Evolutionary conservation across 1,140 invertebrate genomes (phyloP).

Genomic region (Ceratitis capitata): DNA sequence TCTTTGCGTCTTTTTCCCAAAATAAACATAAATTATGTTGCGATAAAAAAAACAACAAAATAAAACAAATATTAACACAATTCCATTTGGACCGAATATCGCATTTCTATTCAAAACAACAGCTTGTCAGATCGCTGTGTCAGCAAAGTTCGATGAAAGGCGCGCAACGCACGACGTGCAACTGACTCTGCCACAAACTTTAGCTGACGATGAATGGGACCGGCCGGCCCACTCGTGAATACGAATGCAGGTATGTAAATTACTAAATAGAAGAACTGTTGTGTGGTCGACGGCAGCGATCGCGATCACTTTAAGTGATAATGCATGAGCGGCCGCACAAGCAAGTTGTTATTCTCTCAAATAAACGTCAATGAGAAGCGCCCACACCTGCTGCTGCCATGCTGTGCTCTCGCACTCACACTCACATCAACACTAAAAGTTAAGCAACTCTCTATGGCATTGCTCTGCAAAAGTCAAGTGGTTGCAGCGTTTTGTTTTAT

Average conservation of each 20-base stretch:
- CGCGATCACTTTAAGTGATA: neutral
- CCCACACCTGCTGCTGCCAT: neutral
- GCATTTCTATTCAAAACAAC: no score
- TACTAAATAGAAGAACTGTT: neutral
- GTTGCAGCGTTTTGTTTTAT: neutral
- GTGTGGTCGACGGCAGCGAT: neutral
- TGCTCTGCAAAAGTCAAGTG: neutral
- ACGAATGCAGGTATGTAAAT: neutral
- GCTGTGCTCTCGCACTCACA: neutral
- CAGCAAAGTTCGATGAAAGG: neutral
- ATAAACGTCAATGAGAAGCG: neutral
- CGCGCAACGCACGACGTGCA: neutral
- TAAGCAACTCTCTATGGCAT: neutral
- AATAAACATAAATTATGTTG: slow-evolving; percentile 34
- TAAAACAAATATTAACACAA: no score
- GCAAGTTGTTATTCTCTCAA: slow-evolving; percentile 1
- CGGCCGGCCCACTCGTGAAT: neutral
- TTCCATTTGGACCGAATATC: no score
- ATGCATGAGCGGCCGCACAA: neutral
- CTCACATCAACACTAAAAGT: neutral
- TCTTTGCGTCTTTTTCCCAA: neutral
- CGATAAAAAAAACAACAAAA: neutral
- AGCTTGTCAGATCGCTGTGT: neutral
- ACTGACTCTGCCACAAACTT: neutral
- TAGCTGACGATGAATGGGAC: neutral